Evolutionary conservation across 37 sponge, comb jelly and placozoan species (phyloP).

Genomic region (Beroe forskalii): DNA sequence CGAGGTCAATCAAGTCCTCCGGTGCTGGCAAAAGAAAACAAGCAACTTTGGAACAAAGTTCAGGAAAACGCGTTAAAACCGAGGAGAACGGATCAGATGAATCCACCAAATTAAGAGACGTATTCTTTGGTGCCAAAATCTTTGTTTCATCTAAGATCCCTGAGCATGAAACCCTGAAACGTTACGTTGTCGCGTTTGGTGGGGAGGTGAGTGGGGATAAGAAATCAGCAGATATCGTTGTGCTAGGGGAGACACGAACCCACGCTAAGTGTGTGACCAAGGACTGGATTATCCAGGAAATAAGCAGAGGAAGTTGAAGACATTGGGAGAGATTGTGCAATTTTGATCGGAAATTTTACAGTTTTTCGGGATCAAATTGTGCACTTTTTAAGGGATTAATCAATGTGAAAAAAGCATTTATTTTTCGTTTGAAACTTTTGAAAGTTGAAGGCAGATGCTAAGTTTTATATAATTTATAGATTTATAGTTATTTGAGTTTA

Average conservation of each 20-base stretch:
- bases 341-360: too few species aligned
- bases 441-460: too few species aligned
- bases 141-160: slow-evolving; percentile 54
- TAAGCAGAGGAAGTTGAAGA: neutral
- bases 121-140: slow-evolving; percentile 43
- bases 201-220: slow-evolving; percentile 31
- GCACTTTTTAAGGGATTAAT: too few species aligned
- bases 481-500: too few species aligned
- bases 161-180: neutral
- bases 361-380: too few species aligned
- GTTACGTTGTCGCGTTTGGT: slow-evolving; percentile 67
- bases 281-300: slow-evolving; percentile 7
- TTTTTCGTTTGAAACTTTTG: too few species aligned
- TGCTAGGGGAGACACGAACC: neutral
- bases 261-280: slow-evolving; percentile 21
- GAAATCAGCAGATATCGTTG: neutral
- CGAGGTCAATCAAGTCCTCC: too few species aligned
- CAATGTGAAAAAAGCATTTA: too few species aligned
- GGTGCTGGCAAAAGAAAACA: neutral
- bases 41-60: too few species aligned
- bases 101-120: neutral
- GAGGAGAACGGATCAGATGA: neutral
- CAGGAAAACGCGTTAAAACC: neutral
- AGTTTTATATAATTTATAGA: too few species aligned
- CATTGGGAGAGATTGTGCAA: too few species aligned